Evolutionary conservation across 2,797 vertebrate genomes (phyloP).

Genomic region (Micromesistius poutassou): DNA sequence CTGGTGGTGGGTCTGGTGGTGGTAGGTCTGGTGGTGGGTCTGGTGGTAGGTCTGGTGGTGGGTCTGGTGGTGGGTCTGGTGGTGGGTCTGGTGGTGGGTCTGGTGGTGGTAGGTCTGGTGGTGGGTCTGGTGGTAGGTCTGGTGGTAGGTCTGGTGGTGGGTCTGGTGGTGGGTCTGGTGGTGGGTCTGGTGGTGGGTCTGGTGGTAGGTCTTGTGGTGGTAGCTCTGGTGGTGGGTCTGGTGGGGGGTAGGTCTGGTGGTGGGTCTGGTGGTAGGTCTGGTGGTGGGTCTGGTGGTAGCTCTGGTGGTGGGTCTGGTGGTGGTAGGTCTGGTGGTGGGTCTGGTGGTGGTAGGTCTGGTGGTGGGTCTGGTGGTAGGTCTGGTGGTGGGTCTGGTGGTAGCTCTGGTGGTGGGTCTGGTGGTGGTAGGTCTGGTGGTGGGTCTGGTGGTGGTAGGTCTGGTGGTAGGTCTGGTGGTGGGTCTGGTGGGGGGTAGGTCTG

Average conservation of each 20-base stretch:
- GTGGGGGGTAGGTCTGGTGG: neutral
- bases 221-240: neutral
- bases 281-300: neutral
- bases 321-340: neutral
- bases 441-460: no score
- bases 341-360: neutral
- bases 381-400: neutral
- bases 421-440: no score
- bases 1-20: neutral
- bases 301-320: neutral
- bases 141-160: neutral
- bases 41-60: neutral
- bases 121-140: no score
- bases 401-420: neutral
- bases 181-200: neutral
- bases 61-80: neutral
- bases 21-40: neutral
- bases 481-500: neutral
- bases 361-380: neutral
- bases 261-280: neutral
- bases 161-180: neutral
- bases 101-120: no score
- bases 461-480: neutral
- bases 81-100: no score
- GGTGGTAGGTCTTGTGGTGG: neutral